Evolutionary conservation across 2,797 vertebrate genomes (phyloP).

Genomic region (Muscicapa striata): DNA sequence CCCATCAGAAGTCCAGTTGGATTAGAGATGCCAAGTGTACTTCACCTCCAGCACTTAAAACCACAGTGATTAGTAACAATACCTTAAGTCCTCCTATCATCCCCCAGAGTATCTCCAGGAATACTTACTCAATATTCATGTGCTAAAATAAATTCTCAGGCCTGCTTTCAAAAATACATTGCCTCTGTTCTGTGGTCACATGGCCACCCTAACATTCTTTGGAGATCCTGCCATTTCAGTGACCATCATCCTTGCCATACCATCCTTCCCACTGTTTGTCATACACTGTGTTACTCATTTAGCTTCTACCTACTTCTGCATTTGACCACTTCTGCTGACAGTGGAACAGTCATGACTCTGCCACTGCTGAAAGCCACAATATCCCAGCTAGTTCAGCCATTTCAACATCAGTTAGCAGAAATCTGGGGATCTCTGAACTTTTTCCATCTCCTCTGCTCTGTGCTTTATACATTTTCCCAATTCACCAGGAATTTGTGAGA

Average conservation of each 20-base stretch:
- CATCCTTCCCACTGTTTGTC: background rate
- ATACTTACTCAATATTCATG: conserved; percentile 41
- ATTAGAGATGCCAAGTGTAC: conserved; percentile 10
- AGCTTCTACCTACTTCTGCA: background rate
- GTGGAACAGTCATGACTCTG: background rate
- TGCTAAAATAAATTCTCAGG: conserved; percentile 47
- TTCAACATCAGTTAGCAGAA: background rate
- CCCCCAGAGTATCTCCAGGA: conserved; percentile 47
- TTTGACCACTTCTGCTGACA: background rate
- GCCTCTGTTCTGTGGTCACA: background rate
- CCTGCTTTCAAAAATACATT: conserved; percentile 27
- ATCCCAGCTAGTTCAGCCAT: background rate
- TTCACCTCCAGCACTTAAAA: conserved; percentile 27
- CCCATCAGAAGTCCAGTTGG: conserved; percentile 57
- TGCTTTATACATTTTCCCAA: background rate
- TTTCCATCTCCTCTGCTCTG: background rate
- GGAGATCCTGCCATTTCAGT: background rate
- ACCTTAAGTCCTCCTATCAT: conserved; percentile 49
- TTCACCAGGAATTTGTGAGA: background rate
- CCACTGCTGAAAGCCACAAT: background rate
- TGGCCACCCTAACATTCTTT: background rate
- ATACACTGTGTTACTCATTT: background rate
- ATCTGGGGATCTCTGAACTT: background rate
- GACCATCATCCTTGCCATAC: background rate
- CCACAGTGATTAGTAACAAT: conserved; percentile 56